Evolutionary conservation across 2,113 vertebrate species (phyloP).

Genomic region (Cheirogaleus medius): DNA sequence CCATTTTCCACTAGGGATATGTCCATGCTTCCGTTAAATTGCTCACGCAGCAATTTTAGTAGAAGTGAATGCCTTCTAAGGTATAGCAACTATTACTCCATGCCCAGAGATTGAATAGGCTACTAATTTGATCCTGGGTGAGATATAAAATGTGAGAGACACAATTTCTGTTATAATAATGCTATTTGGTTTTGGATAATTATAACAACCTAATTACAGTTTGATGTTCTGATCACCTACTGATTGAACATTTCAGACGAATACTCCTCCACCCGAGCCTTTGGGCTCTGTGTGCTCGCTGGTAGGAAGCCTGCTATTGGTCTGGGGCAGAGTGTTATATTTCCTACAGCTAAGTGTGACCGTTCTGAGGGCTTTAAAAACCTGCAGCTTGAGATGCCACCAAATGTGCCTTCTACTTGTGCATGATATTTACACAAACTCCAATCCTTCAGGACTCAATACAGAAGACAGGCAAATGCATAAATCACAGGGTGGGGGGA

Average conservation of each 20-base stretch:
- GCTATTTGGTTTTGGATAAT: conserved; percentile 22
- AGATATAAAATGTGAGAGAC: neutral
- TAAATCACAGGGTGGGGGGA: neutral
- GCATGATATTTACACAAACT: neutral
- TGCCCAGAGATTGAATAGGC: neutral
- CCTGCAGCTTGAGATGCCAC: neutral
- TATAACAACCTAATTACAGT: neutral
- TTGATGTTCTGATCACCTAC: neutral
- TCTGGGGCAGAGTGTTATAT: neutral
- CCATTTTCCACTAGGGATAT: neutral
- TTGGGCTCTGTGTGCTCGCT: neutral
- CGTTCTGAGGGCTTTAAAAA: neutral
- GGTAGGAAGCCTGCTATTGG: neutral
- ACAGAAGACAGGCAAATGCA: neutral
- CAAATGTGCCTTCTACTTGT: neutral
- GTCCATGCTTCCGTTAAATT: neutral
- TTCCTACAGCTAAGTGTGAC: neutral
- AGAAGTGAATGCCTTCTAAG: neutral
- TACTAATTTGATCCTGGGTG: conserved; percentile 3
- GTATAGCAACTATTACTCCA: neutral
- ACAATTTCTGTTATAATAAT: neutral
- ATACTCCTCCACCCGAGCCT: neutral
- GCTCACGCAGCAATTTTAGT: neutral
- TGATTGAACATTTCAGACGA: neutral
- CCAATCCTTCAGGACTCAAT: neutral